phyloP scores from a whole-genome alignment of 2,113 vertebrate genomes.

The Peucedramus taeniatus region DNA sequence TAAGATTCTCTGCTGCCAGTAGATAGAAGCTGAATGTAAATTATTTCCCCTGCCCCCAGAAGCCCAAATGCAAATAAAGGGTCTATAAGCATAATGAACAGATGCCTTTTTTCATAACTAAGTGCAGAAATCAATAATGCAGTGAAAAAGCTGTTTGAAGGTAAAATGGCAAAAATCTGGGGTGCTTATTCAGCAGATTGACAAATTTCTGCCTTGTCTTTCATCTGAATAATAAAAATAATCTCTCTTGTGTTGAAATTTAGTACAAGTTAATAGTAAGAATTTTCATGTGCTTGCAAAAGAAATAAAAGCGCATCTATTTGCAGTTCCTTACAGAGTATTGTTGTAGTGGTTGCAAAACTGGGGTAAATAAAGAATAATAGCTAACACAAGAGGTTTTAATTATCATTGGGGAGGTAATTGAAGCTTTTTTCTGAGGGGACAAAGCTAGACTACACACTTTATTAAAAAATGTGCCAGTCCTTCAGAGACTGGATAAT shows the following conservation, averaged over 20 bases:
- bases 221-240: background rate
- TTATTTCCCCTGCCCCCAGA: background rate
- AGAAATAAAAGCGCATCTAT: background rate
- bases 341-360: background rate
- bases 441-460: background rate
- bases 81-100: background rate
- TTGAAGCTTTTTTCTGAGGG: background rate
- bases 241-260: background rate
- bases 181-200: background rate
- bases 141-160: background rate
- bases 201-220: background rate
- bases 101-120: background rate
- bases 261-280: background rate
- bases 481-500: background rate
- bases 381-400: background rate
- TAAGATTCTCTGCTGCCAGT: background rate
- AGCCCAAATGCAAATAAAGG: slow-evolving; percentile 7
- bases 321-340: background rate
- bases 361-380: background rate
- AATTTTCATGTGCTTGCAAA: background rate
- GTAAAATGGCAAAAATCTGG: background rate
- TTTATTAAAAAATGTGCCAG: background rate
- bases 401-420: background rate
- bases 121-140: slow-evolving; percentile 5
- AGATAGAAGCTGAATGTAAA: slow-evolving; percentile 15